A percentile compares a stretch with the other conserved stretches of the same genome.
Evolutionary conservation across 2,888 invertebrate genomes (phyloP).

Genomic region (Spodoptera exigua): DNA sequence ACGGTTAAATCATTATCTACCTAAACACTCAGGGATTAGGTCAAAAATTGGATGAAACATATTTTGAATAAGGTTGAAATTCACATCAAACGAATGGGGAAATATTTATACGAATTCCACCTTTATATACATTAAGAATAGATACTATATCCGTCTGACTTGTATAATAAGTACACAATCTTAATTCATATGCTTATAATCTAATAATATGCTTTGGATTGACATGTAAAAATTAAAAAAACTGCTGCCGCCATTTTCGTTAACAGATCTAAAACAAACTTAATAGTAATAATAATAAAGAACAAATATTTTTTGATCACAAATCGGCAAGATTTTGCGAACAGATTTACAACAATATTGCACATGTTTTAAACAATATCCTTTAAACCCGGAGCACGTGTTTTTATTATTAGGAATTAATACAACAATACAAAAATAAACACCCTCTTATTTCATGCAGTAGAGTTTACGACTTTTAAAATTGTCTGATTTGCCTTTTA

Average conservation of each 20-base stretch:
- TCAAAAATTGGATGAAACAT: conserved; percentile 31
- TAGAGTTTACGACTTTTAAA: no score
- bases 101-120: conserved; percentile 22
- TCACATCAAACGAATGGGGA: conserved; percentile 7
- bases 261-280: conserved; percentile 60
- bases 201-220: conserved; percentile 72
- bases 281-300: conserved; percentile 48
- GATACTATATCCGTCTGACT: conserved; percentile 37
- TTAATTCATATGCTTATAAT: conserved; percentile 50
- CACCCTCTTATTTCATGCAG: no score
- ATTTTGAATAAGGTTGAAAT: conserved; percentile 14
- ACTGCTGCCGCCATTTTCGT: conserved; percentile 51
- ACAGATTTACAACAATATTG: conserved; percentile 73
- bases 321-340: conserved; percentile 74
- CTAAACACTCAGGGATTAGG: conserved; percentile 27
- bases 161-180: conserved; percentile 52
- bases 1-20: conserved; percentile 16
- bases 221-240: conserved; percentile 57
- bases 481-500: no score
- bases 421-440: no score
- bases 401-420: no score
- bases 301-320: conserved; percentile 66
- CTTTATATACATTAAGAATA: conserved; percentile 20
- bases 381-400: no score
- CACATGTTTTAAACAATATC: conserved; percentile 62